Conservation (phyloP, 2,113 vertebrate genomes). For the Lethenteron camtschaticum region DNA sequence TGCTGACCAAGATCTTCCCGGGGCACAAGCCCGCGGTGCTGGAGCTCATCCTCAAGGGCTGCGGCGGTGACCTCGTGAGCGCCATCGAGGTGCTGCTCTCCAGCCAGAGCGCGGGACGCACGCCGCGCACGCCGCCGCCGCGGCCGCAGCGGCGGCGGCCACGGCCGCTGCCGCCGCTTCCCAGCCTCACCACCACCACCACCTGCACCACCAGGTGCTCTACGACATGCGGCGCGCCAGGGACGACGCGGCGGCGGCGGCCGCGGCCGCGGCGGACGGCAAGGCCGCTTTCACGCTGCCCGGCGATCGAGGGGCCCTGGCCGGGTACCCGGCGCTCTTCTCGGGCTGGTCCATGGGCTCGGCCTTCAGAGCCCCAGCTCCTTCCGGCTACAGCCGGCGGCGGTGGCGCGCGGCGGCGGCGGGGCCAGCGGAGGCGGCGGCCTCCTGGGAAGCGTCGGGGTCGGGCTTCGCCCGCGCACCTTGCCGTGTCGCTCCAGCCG, state of each 20-base stretch:
- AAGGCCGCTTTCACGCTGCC: slow-evolving; percentile 45
- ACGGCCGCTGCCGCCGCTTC: background rate
- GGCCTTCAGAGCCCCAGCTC: slow-evolving; percentile 75
- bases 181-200: slow-evolving; percentile 1
- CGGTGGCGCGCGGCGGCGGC: background rate
- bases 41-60: slow-evolving; percentile 80
- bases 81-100: slow-evolving; percentile 85
- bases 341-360: slow-evolving; percentile 94
- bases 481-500: too few species aligned
- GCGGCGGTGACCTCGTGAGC: slow-evolving; percentile 72
- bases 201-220: slow-evolving; percentile 16
- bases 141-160: background rate
- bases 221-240: too few species aligned
- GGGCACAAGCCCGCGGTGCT: slow-evolving; percentile 72
- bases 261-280: slow-evolving; percentile 27
- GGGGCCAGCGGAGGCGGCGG: too few species aligned
- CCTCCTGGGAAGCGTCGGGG: too few species aligned
- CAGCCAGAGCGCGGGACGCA: slow-evolving; percentile 23
- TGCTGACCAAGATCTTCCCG: slow-evolving; percentile 87
- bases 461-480: too few species aligned
- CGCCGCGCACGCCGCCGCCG: background rate
- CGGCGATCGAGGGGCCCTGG: slow-evolving; percentile 39
- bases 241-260: slow-evolving; percentile 10
- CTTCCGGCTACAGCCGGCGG: slow-evolving; percentile 22
- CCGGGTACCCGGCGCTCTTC: slow-evolving; percentile 57